A percentile compares a stretch with the other conserved stretches of the same genome.
Evolutionary conservation across 1,140 invertebrate species (phyloP).

Genomic region (Metopolophium dirhodum): DNA sequence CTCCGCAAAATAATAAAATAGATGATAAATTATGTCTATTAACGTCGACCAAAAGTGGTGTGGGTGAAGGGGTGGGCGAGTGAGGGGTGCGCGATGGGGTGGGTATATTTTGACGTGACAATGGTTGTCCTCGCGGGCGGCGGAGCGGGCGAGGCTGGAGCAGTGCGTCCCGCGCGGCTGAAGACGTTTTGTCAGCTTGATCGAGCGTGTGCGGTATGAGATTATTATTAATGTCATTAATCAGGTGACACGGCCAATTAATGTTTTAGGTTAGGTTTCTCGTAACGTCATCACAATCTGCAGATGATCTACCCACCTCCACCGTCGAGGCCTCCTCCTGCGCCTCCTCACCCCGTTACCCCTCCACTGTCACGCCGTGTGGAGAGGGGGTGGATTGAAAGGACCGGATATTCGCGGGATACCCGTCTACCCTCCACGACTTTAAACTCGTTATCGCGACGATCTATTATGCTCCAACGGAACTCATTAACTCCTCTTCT

Average conservation of each 20-base stretch:
- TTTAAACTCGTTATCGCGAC: constrained; percentile 56
- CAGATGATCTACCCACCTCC: constrained; percentile 25
- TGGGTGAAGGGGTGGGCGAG: neutral
- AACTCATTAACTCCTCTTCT: constrained; percentile 51
- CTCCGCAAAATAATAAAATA: constrained; percentile 54
- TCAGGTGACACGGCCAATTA: constrained; percentile 57
- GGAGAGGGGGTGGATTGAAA: constrained; percentile 39
- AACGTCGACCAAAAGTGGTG: constrained; percentile 45
- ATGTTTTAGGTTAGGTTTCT: constrained; percentile 57
- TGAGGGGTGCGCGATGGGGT: neutral
- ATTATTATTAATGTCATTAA: constrained; percentile 57
- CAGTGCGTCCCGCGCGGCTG: constrained; percentile 29
- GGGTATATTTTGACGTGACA: constrained; percentile 49
- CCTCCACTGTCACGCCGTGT: neutral
- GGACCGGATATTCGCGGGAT: constrained; percentile 22
- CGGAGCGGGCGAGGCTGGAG: neutral
- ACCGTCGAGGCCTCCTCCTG: neutral
- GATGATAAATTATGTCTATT: constrained; percentile 57
- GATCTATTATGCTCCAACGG: constrained; percentile 52
- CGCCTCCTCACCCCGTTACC: neutral
- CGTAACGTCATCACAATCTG: constrained; percentile 56
- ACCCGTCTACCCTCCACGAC: neutral
- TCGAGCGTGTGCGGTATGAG: constrained; percentile 56
- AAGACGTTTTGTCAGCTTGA: constrained; percentile 56
- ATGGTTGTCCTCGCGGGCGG: constrained; percentile 40